Evolutionary conservation across 2,797 vertebrate species (phyloP).

Genomic region (Emydoidea blandingii): DNA sequence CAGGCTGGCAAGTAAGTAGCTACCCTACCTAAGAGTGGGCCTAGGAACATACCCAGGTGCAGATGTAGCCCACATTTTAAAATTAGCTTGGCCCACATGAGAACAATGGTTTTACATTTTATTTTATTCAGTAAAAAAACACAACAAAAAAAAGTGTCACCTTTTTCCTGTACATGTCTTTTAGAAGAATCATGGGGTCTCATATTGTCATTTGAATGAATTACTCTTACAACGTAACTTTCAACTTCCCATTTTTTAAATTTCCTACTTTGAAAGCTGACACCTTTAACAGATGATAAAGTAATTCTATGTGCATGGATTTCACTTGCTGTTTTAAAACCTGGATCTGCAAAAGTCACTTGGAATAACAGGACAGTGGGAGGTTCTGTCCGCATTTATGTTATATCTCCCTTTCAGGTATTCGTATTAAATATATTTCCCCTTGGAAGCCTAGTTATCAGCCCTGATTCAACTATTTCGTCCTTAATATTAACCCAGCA

Average conservation of each 20-base stretch:
- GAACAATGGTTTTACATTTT: background rate
- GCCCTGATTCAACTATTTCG: background rate
- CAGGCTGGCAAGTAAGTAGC: background rate
- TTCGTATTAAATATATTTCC: background rate
- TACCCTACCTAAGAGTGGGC: background rate
- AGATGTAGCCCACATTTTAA: background rate
- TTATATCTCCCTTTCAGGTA: background rate
- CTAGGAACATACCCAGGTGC: background rate
- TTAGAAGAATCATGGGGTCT: constrained; percentile 50
- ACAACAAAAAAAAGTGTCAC: background rate
- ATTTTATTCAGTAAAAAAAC: constrained; percentile 3
- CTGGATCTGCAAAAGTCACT: background rate
- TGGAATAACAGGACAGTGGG: background rate
- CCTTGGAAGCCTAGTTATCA: background rate
- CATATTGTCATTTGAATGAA: constrained; percentile 62
- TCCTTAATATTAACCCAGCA: background rate
- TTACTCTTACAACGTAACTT: constrained; percentile 44
- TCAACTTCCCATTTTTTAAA: background rate
- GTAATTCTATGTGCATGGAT: constrained; percentile 1
- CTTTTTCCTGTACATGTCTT: constrained; percentile 36
- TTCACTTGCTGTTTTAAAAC: constrained; percentile 9
- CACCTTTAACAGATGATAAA: constrained; percentile 15
- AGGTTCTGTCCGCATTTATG: background rate
- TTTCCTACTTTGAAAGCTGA: background rate
- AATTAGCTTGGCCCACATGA: background rate